These are phyloP conservation scores for Ypsolopha scabrella DNA, from an alignment of 2,888 invertebrate genomes.

Conservation along the genomic window DNA sequence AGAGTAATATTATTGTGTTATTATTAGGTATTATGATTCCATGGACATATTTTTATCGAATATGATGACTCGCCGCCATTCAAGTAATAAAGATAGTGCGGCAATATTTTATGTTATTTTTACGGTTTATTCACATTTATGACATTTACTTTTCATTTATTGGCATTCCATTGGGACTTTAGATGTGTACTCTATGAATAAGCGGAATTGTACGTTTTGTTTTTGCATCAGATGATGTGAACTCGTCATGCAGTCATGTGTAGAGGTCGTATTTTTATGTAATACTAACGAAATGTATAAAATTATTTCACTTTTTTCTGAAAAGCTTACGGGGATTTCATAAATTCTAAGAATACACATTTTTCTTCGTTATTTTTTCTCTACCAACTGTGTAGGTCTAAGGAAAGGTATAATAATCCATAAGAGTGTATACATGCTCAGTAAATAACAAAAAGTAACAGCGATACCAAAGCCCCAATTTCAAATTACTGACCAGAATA, in stretches of 20 bases:
- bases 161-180: constrained; percentile 8
- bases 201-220: neutral
- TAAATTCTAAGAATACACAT: neutral
- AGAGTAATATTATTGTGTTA: constrained; percentile 8
- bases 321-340: neutral
- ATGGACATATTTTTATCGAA: constrained; percentile 8
- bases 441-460: no score
- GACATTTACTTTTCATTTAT: constrained; percentile 38
- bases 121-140: constrained; percentile 30
- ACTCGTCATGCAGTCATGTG: neutral
- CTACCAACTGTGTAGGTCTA: no score
- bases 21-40: constrained; percentile 12
- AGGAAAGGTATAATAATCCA: no score
- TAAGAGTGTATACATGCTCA: no score
- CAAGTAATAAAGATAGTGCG: constrained; percentile 27
- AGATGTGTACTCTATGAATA: constrained; percentile 9
- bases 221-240: neutral
- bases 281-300: no score
- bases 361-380: no score
- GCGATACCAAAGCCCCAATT: no score
- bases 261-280: neutral
- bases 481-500: no score
- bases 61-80: constrained; percentile 6
- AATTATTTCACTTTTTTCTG: neutral
- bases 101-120: constrained; percentile 30